Percentiles rank a stretch among this genome's conserved stretches.
These are phyloP conservation scores for Gila robusta DNA, from an alignment of 2,797 vertebrate genomes.

Conservation along the genomic window DNA sequence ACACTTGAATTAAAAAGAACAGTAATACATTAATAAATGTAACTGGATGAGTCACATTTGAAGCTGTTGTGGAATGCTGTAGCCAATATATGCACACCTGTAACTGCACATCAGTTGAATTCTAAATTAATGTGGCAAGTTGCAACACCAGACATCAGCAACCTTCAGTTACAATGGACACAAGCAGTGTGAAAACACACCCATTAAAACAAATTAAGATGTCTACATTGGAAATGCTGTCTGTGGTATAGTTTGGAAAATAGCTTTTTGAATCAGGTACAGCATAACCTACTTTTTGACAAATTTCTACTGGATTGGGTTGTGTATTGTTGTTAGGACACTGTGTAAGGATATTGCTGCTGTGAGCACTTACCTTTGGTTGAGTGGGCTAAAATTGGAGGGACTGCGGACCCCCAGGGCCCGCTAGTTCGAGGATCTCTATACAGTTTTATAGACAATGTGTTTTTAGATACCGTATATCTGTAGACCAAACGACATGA, in stretches of 20 bases:
- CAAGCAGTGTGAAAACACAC: neutral
- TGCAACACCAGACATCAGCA: neutral
- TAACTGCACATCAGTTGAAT: neutral
- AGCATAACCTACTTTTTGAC: slow-evolving; percentile 8
- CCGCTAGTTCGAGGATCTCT: neutral
- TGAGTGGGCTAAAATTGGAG: slow-evolving; percentile 35
- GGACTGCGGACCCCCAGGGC: neutral
- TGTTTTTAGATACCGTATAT: neutral
- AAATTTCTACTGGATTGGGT: neutral
- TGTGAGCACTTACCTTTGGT: slow-evolving; percentile 9
- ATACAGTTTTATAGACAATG: neutral
- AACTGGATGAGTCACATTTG: neutral
- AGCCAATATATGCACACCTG: neutral
- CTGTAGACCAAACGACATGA: neutral
- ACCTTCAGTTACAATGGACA: neutral
- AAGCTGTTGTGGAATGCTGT: neutral
- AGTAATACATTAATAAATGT: neutral
- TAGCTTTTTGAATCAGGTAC: neutral
- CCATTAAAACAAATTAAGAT: neutral
- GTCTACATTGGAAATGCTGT: neutral
- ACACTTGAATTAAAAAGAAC: neutral
- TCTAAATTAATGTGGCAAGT: neutral
- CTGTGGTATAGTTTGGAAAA: neutral
- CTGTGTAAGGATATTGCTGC: slow-evolving; percentile 1
- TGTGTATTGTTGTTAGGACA: slow-evolving; percentile 1